Evolutionary conservation across 2,888 invertebrate genomes (phyloP).

Genomic region (Himalopsyche japonica): DNA sequence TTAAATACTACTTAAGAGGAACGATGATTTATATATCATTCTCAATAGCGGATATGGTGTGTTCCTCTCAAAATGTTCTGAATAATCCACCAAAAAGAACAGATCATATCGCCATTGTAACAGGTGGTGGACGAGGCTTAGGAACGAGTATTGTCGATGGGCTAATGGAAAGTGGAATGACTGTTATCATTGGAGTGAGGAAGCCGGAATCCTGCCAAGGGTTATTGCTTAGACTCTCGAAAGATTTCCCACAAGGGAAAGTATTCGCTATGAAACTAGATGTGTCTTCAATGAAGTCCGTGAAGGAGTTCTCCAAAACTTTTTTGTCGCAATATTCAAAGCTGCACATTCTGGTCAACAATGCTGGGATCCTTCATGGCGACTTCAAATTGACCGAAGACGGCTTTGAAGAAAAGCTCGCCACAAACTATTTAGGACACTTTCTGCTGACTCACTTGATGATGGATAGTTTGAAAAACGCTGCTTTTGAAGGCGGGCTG

Average conservation of each 20-base stretch:
- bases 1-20: too few relatives aligned
- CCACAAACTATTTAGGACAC: conserved; percentile 79
- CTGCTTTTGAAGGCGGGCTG: conserved; percentile 58
- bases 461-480: conserved; percentile 70
- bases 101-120: conserved; percentile 76
- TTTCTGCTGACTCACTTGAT: conserved; percentile 81
- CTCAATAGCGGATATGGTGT: not conserved
- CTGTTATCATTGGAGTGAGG: conserved; percentile 74
- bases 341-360: conserved; percentile 78
- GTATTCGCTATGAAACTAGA: conserved; percentile 73
- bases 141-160: conserved; percentile 77
- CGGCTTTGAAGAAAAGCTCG: conserved; percentile 65
- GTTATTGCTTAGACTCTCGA: conserved; percentile 53
- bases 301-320: conserved; percentile 71
- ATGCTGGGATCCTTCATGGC: conserved; percentile 90
- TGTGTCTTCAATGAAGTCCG: conserved; percentile 74
- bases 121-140: conserved; percentile 86
- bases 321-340: conserved; percentile 66
- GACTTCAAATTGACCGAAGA: conserved; percentile 77
- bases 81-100: conserved; percentile 61
- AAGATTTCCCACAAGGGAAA: conserved; percentile 58
- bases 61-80: not conserved
- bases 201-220: conserved; percentile 60
- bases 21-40: not conserved
- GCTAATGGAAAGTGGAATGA: conserved; percentile 75